phyloP scores from a whole-genome alignment of 92 coral and sea anemone species.

The Porites rus region DNA sequence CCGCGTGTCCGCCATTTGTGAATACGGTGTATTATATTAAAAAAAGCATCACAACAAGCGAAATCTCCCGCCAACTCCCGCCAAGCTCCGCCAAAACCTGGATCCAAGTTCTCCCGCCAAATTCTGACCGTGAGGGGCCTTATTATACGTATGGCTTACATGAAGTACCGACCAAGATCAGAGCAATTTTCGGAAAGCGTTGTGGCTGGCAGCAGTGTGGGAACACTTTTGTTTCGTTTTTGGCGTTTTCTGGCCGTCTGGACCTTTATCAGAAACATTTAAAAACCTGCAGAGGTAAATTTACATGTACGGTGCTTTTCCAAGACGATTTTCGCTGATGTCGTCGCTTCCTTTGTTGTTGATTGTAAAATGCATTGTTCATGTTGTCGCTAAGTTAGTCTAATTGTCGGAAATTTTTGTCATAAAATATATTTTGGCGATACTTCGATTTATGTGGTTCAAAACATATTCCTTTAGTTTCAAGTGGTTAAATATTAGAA shows the following conservation, averaged over 20 bases:
- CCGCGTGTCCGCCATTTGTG: no score
- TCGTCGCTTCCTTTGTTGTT: background rate
- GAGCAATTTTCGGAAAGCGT: conserved; percentile 13
- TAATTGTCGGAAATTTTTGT: background rate
- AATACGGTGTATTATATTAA: no score
- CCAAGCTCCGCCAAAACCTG: no score
- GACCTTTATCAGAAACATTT: background rate
- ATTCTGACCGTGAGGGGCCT: background rate
- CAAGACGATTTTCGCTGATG: background rate
- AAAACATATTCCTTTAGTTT: no score
- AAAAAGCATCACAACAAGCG: no score
- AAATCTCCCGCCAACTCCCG: no score
- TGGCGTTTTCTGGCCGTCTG: conserved; percentile 8
- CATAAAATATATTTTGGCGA: background rate
- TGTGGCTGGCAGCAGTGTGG: background rate
- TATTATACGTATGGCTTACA: no score
- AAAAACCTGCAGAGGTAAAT: conserved; percentile 17
- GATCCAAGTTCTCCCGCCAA: background rate
- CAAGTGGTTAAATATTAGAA: background rate
- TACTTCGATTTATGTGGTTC: no score
- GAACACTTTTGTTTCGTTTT: background rate
- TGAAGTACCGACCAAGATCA: no score
- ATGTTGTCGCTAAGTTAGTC: conserved; percentile 36
- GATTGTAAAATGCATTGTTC: conserved; percentile 10
- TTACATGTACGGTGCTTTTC: background rate